Conservation (phyloP, 1,140 invertebrate genomes). For the Zaprionus ornatus region DNA sequence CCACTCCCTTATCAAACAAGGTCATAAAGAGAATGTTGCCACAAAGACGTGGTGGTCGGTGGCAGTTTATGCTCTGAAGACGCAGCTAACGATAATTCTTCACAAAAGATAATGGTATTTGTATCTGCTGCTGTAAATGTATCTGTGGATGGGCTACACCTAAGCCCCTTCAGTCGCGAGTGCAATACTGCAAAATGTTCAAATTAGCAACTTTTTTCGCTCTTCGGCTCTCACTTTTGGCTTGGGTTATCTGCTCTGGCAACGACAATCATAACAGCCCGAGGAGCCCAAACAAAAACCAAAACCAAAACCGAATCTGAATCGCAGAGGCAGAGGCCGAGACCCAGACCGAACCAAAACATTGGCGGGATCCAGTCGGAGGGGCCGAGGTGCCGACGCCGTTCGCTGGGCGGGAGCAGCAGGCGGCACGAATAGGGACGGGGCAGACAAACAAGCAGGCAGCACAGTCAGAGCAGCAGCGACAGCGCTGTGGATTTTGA, state of each 20-base stretch:
- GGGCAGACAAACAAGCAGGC: conserved; percentile 31
- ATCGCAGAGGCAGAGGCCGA: conserved; percentile 12
- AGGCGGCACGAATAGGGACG: conserved; percentile 16
- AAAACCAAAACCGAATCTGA: conserved; percentile 34
- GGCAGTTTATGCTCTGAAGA: conserved; percentile 1
- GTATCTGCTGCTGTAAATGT: conserved; percentile 44
- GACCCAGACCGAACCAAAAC: conserved; percentile 42
- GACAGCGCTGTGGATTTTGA: conserved; percentile 78
- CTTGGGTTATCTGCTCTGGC: conserved; percentile 77
- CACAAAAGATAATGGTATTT: conserved; percentile 40
- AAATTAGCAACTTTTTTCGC: conserved; percentile 59
- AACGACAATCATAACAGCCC: conserved; percentile 79
- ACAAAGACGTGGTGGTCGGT: no score
- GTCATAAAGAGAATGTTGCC: no score
- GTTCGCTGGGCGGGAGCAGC: conserved; percentile 27
- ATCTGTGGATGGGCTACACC: conserved; percentile 45
- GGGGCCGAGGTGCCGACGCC: conserved; percentile 37
- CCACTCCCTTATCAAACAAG: no score
- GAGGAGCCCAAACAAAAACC: conserved; percentile 40
- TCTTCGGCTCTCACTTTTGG: conserved; percentile 42
- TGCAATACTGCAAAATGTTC: conserved; percentile 80
- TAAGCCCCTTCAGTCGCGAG: conserved; percentile 63
- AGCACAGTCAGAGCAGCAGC: conserved; percentile 38
- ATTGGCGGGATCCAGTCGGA: conserved; percentile 29
- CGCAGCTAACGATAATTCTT: conserved; percentile 62